Base-by-base conservation (phyloP, 2,888 invertebrate species). In the Coremacera marginata region DNA sequence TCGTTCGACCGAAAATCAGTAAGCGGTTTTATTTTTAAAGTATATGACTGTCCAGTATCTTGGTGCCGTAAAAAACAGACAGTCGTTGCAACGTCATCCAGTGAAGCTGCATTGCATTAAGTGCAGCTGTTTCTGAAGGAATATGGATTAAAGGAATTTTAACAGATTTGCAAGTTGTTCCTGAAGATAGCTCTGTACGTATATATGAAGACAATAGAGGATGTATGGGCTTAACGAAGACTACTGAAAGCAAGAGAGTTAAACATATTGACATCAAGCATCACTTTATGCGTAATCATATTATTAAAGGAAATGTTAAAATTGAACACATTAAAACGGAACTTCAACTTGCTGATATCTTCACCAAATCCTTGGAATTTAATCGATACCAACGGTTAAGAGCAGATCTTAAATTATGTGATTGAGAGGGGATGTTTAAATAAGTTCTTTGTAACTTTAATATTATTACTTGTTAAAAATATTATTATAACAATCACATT, bases 71-170 rank as follows among this genome's bases (percentile, higher is more conserved):
- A 75, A 49, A 81, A 79, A 62, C 78, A 81, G 73, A 31, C 75
- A 3, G 70, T 72, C 16, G 78, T 79, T 16, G 74, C 76, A 52
- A 71, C 71, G 5, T 78, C 78, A 16, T 77, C 77, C 5, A 75
- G 71, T 5, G 80, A 80, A 60, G 80, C 79, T 4, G 78, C 63
- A 44, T 79, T 14, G 76, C 76, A 3, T 34, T 76, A 7, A 77
- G 77, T 52, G 16, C 16, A 7, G 44, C 72, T 19, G 67, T n/a
- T 37, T 72, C 67, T 11, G 72, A 72, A 65, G 67, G 55, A 5
- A 49, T 67, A 22, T 72, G 72, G 65, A 19, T 72, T 25, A 77
- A 19, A 67, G 63, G 65, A 72, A 44, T 65, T 27, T 19, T 72
- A 14, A 4, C 2, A 34, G 60, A 60, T 19, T 49, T 70, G 60